Conservation (phyloP, 1,140 invertebrate species). For the Cydia pomonella region DNA sequence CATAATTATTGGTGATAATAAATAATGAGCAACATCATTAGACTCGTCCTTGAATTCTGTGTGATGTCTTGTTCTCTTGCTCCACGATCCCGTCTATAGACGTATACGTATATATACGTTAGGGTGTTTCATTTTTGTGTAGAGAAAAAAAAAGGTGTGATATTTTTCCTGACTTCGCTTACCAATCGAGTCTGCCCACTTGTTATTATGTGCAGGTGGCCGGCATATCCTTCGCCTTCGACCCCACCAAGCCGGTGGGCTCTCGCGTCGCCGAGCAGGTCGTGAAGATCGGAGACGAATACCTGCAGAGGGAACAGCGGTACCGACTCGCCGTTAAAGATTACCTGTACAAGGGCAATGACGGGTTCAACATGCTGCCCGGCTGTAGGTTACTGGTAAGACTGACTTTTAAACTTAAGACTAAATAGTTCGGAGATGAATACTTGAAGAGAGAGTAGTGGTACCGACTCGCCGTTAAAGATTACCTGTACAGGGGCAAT, state of each 20-base stretch:
- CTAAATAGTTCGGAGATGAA: constrained; percentile 92
- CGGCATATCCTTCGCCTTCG: constrained; percentile 92
- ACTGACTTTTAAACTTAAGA: too few relatives aligned
- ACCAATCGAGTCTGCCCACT: too few relatives aligned
- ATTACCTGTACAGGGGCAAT: constrained; percentile 88
- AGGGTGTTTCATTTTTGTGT: too few relatives aligned
- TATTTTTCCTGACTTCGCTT: too few relatives aligned
- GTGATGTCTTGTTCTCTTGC: too few relatives aligned
- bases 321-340: constrained; percentile 92
- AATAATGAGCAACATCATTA: too few relatives aligned
- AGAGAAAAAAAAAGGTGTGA: too few relatives aligned
- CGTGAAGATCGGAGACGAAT: constrained; percentile 92
- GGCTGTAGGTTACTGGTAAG: constrained; percentile 86
- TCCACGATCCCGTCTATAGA: too few relatives aligned
- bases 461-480: constrained; percentile 91
- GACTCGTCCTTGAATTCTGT: too few relatives aligned
- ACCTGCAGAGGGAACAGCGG: constrained; percentile 85
- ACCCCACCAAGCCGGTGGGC: constrained; percentile 87
- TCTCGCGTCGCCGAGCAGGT: constrained; percentile 85
- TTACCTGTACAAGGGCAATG: constrained; percentile 89
- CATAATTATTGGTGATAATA: too few relatives aligned
- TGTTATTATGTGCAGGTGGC: too few relatives aligned
- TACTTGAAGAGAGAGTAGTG: constrained; percentile 86
- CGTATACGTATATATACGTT: too few relatives aligned
- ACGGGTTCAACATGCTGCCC: constrained; percentile 92